phyloP scores from a whole-genome alignment of 1,140 invertebrate genomes.

The Mactra quadrangularis region DNA sequence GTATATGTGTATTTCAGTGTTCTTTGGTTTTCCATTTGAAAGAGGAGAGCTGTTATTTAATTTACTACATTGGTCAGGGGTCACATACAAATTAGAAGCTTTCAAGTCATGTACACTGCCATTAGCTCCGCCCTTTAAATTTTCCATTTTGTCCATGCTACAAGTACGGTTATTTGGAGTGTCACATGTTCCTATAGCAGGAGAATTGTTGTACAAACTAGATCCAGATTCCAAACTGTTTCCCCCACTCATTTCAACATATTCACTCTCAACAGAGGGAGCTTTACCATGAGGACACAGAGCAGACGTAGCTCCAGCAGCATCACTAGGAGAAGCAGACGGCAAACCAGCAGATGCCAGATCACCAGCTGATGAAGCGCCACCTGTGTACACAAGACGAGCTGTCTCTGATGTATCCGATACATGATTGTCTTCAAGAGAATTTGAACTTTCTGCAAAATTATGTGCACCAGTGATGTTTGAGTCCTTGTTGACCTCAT shows the following conservation, averaged over 20 bases:
- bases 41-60: constrained; percentile 3
- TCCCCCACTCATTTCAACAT: constrained; percentile 48
- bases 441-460: background rate
- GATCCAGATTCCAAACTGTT: constrained; percentile 4
- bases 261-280: constrained; percentile 9
- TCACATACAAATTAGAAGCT: constrained; percentile 45
- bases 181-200: background rate
- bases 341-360: background rate
- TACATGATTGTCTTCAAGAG: background rate
- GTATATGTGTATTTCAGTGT: constrained; percentile 49
- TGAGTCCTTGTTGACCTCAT: constrained; percentile 52
- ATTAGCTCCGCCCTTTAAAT: constrained; percentile 17
- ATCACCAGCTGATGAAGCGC: constrained; percentile 29
- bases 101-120: constrained; percentile 35
- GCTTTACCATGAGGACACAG: background rate
- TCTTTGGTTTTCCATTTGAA: constrained; percentile 4
- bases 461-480: background rate
- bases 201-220: background rate
- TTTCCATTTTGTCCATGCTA: constrained; percentile 7
- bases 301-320: constrained; percentile 15
- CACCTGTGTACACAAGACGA: constrained; percentile 17
- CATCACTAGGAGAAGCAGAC: constrained; percentile 12
- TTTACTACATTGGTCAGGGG: constrained; percentile 7
- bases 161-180: too few relatives aligned
- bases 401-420: constrained; percentile 15